These are phyloP conservation scores for Mechanitis messenoides DNA, from an alignment of 2,888 invertebrate genomes.

Conservation along the genomic window DNA sequence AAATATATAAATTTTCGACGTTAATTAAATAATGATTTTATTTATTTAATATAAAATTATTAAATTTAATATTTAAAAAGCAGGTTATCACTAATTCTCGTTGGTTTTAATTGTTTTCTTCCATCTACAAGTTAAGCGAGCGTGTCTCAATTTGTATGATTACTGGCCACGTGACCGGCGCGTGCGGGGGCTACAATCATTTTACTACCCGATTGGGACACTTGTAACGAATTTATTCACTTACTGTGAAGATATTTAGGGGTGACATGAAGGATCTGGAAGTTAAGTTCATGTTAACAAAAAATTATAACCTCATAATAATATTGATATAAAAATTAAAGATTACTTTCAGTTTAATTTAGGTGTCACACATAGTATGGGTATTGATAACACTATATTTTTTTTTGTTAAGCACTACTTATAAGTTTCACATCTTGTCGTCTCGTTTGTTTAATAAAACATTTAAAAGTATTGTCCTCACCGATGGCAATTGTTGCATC, in stretches of 20 bases:
- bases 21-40: background rate
- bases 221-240: constrained; percentile 49
- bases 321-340: background rate
- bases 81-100: constrained; percentile 6
- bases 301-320: constrained; percentile 1
- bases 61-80: background rate
- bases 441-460: too few species aligned
- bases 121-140: constrained; percentile 34
- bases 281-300: background rate
- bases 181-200: constrained; percentile 36
- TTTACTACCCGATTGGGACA: constrained; percentile 48
- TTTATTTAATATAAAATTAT: background rate
- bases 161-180: constrained; percentile 51
- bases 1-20: too few species aligned
- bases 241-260: constrained; percentile 37
- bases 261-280: constrained; percentile 19
- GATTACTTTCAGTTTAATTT: background rate
- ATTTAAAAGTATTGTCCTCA: too few species aligned
- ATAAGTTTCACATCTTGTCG: too few species aligned
- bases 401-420: too few species aligned
- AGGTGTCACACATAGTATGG: too few species aligned
- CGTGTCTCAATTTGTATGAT: constrained; percentile 64
- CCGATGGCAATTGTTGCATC: too few species aligned
- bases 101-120: constrained; percentile 28
- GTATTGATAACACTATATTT: too few species aligned